A percentile compares a stretch with the other conserved stretches of the same genome.
phyloP scores from a whole-genome alignment of 2,113 vertebrate species.

The Smithornis capensis region DNA sequence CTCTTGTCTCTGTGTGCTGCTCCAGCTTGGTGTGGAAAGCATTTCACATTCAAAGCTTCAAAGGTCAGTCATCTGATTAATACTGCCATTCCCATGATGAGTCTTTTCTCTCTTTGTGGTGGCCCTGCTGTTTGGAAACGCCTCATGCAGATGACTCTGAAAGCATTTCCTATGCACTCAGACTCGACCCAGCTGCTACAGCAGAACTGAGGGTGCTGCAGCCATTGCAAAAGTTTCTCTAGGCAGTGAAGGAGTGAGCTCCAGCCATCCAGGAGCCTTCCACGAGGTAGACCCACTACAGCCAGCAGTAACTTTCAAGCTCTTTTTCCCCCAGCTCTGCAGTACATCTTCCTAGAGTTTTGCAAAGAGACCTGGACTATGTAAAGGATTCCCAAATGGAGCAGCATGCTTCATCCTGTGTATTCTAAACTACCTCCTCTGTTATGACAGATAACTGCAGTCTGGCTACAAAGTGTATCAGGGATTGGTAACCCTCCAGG shows the following conservation, averaged over 20 bases:
- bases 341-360: not conserved
- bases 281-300: accelerated
- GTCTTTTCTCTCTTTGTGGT: not conserved
- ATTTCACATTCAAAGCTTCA: not conserved
- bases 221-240: not conserved
- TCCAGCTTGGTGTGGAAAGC: not conserved
- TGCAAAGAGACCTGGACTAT: not conserved
- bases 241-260: not conserved
- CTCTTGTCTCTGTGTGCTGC: not conserved
- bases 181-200: not conserved
- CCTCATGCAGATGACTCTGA: not conserved
- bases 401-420: slow-evolving; percentile 6
- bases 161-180: not conserved
- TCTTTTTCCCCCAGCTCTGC: accelerated
- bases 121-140: not conserved
- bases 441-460: slow-evolving; percentile 56
- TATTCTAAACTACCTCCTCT: slow-evolving; percentile 41
- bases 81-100: not conserved
- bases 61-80: slow-evolving; percentile 25
- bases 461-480: slow-evolving; percentile 38
- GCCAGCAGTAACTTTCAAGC: not conserved
- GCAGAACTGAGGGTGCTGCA: not conserved
- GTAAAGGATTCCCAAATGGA: not conserved
- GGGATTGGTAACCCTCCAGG: slow-evolving; percentile 58
- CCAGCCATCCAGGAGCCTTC: not conserved